phyloP scores from a whole-genome alignment of 1,140 invertebrate species.

The Drosophila pallidifrons region DNA sequence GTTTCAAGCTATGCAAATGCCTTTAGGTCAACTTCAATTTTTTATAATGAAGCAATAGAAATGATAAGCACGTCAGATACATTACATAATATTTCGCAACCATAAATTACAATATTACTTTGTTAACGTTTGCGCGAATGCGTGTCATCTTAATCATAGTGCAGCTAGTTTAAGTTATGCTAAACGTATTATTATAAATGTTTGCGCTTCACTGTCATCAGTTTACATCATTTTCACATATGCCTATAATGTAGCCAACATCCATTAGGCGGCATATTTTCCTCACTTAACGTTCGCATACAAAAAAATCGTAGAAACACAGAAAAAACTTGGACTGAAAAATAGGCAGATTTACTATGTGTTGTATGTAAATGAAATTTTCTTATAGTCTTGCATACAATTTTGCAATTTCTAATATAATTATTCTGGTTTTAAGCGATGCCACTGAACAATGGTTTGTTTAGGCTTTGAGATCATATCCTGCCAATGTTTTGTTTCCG shows the following conservation, averaged over 20 bases:
- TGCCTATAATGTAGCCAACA: too few species aligned
- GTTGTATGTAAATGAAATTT: neutral
- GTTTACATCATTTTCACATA: too few species aligned
- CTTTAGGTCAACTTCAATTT: constrained; percentile 8
- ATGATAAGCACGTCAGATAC: constrained; percentile 14
- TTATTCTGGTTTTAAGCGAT: constrained; percentile 94
- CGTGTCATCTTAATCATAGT: constrained; percentile 29
- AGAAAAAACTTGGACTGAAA: too few species aligned
- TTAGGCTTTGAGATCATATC: constrained; percentile 98
- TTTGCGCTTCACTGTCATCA: constrained; percentile 3
- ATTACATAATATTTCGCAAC: constrained; percentile 3
- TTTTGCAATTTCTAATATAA: constrained; percentile 11
- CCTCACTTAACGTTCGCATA: too few species aligned
- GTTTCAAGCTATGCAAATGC: neutral
- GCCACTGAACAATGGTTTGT: constrained; percentile 97
- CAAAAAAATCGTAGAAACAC: too few species aligned
- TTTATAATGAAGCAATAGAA: constrained; percentile 18
- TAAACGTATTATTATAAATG: constrained; percentile 16
- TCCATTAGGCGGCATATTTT: too few species aligned
- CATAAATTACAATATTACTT: constrained; percentile 11
- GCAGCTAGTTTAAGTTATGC: constrained; percentile 44
- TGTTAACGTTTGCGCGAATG: constrained; percentile 20
- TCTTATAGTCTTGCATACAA: neutral
- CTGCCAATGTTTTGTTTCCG: constrained; percentile 97
- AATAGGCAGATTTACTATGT: too few species aligned